A percentile compares a stretch with the other conserved stretches of the same genome.
phyloP scores from a whole-genome alignment of 2,113 vertebrate genomes.

The Cisticola juncidis region DNA sequence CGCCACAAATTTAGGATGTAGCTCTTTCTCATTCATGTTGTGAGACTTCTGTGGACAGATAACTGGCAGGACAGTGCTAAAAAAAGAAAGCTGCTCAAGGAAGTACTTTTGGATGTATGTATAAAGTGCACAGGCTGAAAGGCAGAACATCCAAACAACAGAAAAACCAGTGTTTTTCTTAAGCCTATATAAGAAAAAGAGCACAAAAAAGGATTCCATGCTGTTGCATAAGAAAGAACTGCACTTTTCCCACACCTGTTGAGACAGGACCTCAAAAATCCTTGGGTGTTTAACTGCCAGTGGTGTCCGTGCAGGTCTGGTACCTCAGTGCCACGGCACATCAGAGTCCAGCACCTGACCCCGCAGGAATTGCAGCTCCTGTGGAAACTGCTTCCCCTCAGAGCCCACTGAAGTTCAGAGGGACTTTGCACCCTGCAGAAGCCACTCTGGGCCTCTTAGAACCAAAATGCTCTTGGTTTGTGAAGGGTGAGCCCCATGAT shows the following conservation, averaged over 20 bases:
- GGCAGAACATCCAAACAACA: neutral
- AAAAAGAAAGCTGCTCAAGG: neutral
- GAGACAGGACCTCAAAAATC: neutral
- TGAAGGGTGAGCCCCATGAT: neutral
- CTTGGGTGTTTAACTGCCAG: neutral
- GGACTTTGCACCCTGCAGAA: neutral
- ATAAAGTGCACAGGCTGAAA: neutral
- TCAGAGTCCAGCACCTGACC: neutral
- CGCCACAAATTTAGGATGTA: neutral
- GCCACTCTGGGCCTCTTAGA: neutral
- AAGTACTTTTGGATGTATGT: neutral
- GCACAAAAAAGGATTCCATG: neutral
- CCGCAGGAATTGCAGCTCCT: neutral
- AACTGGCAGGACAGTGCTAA: neutral
- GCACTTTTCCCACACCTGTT: neutral
- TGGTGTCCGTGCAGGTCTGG: accelerated
- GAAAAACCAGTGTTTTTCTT: neutral
- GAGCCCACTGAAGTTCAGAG: neutral
- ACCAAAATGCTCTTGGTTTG: neutral
- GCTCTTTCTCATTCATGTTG: neutral
- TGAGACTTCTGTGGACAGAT: neutral
- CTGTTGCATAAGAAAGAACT: neutral
- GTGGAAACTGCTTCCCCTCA: neutral
- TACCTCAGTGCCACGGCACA: neutral
- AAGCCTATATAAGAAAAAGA: neutral